phyloP scores from a whole-genome alignment of 2,113 vertebrate species.

The Phaethornis superciliosus region DNA sequence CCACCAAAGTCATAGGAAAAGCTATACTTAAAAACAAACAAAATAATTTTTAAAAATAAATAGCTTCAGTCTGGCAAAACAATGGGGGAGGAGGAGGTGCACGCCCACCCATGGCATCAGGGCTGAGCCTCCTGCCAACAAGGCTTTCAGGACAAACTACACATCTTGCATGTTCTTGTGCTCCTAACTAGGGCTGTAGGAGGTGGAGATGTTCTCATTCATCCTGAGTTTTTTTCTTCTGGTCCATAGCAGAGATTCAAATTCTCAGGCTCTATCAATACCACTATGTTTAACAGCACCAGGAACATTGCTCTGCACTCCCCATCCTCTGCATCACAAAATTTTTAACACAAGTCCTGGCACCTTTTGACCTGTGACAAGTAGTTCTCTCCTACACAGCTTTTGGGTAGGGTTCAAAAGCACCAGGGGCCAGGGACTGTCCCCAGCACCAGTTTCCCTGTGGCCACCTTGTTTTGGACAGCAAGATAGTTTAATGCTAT shows the following conservation, averaged over 20 bases:
- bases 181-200: neutral
- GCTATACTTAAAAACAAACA: neutral
- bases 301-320: neutral
- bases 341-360: neutral
- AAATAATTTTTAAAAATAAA: neutral
- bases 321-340: neutral
- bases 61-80: neutral
- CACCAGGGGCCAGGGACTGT: neutral
- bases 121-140: neutral
- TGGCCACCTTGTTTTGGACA: neutral
- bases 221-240: neutral
- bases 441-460: neutral
- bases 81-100: neutral
- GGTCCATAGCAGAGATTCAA: neutral
- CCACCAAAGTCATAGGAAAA: neutral
- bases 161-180: rapidly evolving
- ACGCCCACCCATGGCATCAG: rapidly evolving
- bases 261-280: neutral
- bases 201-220: neutral
- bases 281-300: neutral
- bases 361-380: neutral
- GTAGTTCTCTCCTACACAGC: neutral
- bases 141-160: neutral
- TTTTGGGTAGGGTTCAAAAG: neutral
- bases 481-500: neutral